Conservation (phyloP, 2,113 vertebrate species). For the Edolisoma coerulescens region DNA sequence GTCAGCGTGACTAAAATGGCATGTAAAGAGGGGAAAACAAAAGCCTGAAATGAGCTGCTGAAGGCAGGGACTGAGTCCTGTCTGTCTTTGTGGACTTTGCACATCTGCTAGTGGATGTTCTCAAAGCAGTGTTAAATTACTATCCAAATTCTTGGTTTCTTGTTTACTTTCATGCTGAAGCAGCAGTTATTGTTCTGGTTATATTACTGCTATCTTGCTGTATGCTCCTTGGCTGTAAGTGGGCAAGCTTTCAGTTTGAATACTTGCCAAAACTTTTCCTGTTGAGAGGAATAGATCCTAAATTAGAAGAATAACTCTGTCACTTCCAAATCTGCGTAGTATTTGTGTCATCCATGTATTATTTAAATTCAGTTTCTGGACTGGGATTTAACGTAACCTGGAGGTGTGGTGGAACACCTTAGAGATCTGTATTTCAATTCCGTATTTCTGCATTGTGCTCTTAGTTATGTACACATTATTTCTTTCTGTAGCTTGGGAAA, state of each 20-base stretch:
- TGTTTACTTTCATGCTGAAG: background rate
- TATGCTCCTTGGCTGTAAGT: background rate
- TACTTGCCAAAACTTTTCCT: background rate
- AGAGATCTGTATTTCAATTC: background rate
- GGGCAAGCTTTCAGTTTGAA: background rate
- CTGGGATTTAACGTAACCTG: background rate
- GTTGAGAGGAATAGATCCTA: background rate
- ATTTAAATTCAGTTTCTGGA: background rate
- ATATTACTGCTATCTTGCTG: background rate
- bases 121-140: background rate
- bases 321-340: background rate
- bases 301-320: background rate
- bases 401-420: background rate
- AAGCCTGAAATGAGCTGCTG: background rate
- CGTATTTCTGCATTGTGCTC: background rate
- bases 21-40: background rate
- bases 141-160: background rate
- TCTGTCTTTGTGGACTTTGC: background rate
- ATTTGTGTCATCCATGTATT: background rate
- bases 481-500: background rate
- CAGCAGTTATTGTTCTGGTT: background rate
- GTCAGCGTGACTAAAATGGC: fast-evolving
- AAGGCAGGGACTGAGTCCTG: background rate
- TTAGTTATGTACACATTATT: background rate
- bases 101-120: background rate